phyloP scores from a whole-genome alignment of 2,113 vertebrate genomes.

The Gavialis gangeticus region DNA sequence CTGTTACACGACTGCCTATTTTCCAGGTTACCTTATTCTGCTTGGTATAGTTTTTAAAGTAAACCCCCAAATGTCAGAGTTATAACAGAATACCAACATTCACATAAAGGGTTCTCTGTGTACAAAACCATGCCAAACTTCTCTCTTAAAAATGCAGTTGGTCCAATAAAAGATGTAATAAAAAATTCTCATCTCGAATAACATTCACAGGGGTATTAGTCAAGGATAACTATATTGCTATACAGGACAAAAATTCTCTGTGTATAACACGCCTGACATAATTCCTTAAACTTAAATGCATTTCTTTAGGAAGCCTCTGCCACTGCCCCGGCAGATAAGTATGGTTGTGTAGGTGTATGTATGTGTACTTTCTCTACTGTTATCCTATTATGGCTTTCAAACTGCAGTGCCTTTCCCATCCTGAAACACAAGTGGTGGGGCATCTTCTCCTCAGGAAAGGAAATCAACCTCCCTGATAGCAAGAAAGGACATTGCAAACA shows the following conservation, averaged over 20 bases:
- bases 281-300: neutral
- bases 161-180: too few relatives aligned
- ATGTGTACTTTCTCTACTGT: accelerated
- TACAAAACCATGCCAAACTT: too few relatives aligned
- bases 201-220: too few relatives aligned
- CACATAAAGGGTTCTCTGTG: neutral
- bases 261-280: neutral
- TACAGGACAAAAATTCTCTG: too few relatives aligned
- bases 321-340: too few relatives aligned
- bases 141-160: too few relatives aligned
- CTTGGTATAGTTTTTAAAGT: neutral
- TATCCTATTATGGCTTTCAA: neutral
- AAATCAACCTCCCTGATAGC: neutral
- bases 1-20: neutral
- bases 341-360: too few relatives aligned
- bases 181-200: too few relatives aligned
- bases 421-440: neutral
- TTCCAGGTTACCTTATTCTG: neutral
- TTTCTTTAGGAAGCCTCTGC: neutral
- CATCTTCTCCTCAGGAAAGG: neutral
- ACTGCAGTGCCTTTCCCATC: accelerated
- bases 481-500: accelerated
- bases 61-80: neutral
- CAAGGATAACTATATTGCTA: too few relatives aligned
- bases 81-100: neutral